These are phyloP conservation scores for Mesoclemmys tuberculata DNA, from an alignment of 2,113 vertebrate species.

Conservation along the genomic window DNA sequence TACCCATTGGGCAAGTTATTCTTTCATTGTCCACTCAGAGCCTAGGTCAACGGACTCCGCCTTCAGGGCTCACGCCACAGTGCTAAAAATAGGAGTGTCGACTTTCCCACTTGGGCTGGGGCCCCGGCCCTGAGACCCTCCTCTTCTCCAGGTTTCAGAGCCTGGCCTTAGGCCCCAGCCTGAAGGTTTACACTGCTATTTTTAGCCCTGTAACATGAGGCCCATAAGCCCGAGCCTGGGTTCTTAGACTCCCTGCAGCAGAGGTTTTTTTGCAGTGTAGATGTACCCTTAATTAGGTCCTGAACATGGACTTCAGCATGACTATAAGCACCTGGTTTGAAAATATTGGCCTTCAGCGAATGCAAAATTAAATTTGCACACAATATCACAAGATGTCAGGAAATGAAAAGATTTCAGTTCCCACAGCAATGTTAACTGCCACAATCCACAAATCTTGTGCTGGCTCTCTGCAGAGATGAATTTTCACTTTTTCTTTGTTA, in stretches of 20 bases:
- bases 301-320: slow-evolving; percentile 10
- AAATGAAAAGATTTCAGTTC: slow-evolving; percentile 48
- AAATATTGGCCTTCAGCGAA: slow-evolving; percentile 50
- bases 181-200: not conserved
- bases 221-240: not conserved
- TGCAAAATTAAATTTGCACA: slow-evolving; percentile 24
- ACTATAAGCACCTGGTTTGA: slow-evolving; percentile 38
- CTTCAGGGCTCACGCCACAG: no score
- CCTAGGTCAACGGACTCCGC: no score
- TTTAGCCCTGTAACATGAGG: not conserved
- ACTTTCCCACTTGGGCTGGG: not conserved
- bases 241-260: not conserved
- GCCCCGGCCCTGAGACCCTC: not conserved
- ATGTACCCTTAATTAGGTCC: not conserved
- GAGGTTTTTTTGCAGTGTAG: not conserved
- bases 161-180: not conserved
- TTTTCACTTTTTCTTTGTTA: slow-evolving; percentile 58
- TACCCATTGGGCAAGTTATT: not conserved
- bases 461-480: slow-evolving; percentile 38
- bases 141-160: not conserved
- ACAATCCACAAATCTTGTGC: not conserved
- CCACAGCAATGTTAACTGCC: slow-evolving; percentile 22
- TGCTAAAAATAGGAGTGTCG: not conserved
- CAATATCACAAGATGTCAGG: slow-evolving; percentile 48
- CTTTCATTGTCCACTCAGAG: not conserved